Evolutionary conservation across 2,888 invertebrate species (phyloP), one percentile per base, ranked within the genome.

Genomic region (Eupithecia centaureata): DNA sequence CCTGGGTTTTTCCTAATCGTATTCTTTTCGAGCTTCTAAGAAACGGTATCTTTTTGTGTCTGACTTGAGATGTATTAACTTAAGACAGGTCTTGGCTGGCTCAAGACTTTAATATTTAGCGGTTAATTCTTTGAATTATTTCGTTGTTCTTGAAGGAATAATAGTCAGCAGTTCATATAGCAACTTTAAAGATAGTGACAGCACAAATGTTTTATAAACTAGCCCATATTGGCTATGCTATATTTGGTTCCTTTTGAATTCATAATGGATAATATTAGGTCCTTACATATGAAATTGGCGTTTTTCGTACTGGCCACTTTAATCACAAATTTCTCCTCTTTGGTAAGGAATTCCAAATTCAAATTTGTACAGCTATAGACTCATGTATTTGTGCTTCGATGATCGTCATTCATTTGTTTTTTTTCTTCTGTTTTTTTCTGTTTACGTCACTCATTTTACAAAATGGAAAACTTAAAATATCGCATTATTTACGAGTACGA

Each of bases 41-140:
- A 68, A 70, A 65, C 56, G 10, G 62, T 67, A 63, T 63, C 63
- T 69, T 67, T 72, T 65, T 58, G 59, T 69, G 57, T 65, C 58
- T 54, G 64, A 42, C 32, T 32, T 33, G 58, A 54, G 47, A 22
- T n/a, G 33, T 12, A 51, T 61, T 62, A 68, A 65, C 52, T 58
- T 15, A 22, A 64, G 47, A 58, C 32, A 58, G 52, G 68, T 56
- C 63, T 25, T 63, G 32, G 18, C 7, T 56, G 56, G 33, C 61
- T 58, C 12, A 65, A 63, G 63, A 59, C 28, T 15, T 64, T 28
- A 61, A 1, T 12, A 25, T 27, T 51, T 52, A 54, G 25, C 28
- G 15, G 15, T 28, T n/a, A 27, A 27, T 10, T 52, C 13, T 52
- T 51, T 13, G 25, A 52, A 5, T 27, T 52, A 12, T 27, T 25